Conservation (phyloP, 2,888 invertebrate species). For the Athetis lepigone region DNA sequence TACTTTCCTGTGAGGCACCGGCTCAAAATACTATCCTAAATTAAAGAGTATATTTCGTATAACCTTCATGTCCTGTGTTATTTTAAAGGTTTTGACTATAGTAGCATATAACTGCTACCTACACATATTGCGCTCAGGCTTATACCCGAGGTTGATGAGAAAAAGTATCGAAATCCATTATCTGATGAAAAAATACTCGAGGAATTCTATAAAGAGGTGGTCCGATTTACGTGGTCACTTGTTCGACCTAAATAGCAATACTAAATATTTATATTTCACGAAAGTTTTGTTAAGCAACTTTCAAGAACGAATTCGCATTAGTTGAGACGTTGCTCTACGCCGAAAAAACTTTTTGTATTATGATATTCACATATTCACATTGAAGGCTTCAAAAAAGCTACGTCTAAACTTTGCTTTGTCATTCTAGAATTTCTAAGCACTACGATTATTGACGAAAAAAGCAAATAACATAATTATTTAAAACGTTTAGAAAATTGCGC, state of each 20-base stretch:
- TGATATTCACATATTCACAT: not conserved
- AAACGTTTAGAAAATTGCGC: conserved; percentile 47
- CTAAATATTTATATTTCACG: not conserved
- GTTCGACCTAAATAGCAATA: not conserved
- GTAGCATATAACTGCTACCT: not conserved
- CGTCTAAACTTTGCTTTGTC: no score
- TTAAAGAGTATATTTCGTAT: not conserved
- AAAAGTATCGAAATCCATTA: not conserved
- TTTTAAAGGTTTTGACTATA: not conserved
- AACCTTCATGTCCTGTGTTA: not conserved
- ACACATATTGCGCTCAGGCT: not conserved
- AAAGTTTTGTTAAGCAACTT: not conserved
- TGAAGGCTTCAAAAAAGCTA: no score
- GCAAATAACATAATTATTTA: conserved; percentile 51
- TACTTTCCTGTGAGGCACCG: not conserved
- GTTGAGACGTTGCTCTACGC: not conserved
- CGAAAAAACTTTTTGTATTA: not conserved
- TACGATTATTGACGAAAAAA: no score
- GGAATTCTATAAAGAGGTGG: not conserved
- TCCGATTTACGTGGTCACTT: not conserved
- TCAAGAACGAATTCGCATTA: conserved; percentile 8
- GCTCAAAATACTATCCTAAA: not conserved
- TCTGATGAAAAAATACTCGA: not conserved
- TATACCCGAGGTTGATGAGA: not conserved
- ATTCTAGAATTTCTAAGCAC: no score